Evolutionary conservation across 37 sponge, comb jelly and placozoan genomes (phyloP).

Genomic region (Oopsacas minuta): DNA sequence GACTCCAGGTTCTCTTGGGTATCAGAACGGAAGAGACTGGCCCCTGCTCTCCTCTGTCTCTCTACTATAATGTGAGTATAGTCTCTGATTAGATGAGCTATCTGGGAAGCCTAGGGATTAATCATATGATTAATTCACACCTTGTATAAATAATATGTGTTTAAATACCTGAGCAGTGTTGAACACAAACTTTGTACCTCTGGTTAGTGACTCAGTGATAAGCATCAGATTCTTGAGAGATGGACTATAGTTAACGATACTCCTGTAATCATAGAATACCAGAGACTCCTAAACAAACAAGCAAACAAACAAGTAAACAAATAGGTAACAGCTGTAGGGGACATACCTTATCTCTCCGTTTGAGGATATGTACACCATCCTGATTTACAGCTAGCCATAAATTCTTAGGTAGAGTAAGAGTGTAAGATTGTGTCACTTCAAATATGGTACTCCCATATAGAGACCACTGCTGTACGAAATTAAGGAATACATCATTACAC

Average conservation of each 20-base stretch:
- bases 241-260: slow-evolving; percentile 91
- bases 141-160: not conserved
- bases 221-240: slow-evolving; percentile 91
- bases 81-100: slow-evolving; percentile 86
- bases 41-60: slow-evolving; percentile 38
- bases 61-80: slow-evolving; percentile 89
- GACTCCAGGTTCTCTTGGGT: not conserved
- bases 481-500: slow-evolving; percentile 63
- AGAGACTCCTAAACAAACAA: slow-evolving; percentile 45
- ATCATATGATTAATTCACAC: not conserved
- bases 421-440: slow-evolving; percentile 84
- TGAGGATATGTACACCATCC: slow-evolving; percentile 71
- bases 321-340: too few relatives aligned
- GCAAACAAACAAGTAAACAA: too few relatives aligned
- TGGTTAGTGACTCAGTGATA: slow-evolving; percentile 81
- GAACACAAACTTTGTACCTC: slow-evolving; percentile 91
- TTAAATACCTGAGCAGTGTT: slow-evolving; percentile 77
- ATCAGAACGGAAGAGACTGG: not conserved
- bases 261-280: slow-evolving; percentile 81
- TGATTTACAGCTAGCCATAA: slow-evolving; percentile 87
- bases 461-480: slow-evolving; percentile 67
- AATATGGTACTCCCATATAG: slow-evolving; percentile 89
- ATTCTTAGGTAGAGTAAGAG: slow-evolving; percentile 82
- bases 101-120: slow-evolving; percentile 68
- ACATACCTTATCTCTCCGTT: slow-evolving; percentile 62